Percentiles rank a stretch among this genome's conserved stretches.
Evolutionary conservation across 2,797 vertebrate genomes (phyloP).

Genomic region (Myotis daubentonii): DNA sequence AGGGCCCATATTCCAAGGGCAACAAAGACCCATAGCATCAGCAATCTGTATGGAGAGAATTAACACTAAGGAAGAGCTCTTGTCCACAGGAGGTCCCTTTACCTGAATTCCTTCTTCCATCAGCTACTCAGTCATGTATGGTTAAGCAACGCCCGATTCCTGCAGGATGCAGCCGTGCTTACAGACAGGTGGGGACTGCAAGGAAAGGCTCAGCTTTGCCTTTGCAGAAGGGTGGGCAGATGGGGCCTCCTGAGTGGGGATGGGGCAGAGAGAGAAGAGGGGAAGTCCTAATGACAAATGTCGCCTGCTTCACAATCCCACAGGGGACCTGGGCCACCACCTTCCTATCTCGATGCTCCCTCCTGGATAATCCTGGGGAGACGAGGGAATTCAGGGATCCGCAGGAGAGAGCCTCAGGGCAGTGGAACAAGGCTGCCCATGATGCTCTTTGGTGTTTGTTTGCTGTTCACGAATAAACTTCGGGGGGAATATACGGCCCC

Average conservation of each 20-base stretch:
- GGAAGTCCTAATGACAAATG: not conserved
- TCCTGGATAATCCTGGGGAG: not conserved
- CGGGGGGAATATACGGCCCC: not conserved
- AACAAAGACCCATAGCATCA: not conserved
- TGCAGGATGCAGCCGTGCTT: accelerated
- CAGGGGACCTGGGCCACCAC: accelerated
- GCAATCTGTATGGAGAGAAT: not conserved
- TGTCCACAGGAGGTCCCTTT: accelerated
- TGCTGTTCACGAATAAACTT: not conserved
- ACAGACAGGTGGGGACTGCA: too few relatives aligned
- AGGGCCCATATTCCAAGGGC: not conserved
- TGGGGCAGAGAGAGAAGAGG: not conserved
- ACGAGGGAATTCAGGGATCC: not conserved
- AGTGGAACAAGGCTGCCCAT: accelerated
- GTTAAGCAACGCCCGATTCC: not conserved
- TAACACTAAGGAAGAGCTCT: not conserved
- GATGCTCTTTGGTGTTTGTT: not conserved
- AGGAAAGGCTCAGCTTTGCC: not conserved
- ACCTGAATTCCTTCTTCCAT: not conserved
- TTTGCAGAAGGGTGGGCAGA: not conserved
- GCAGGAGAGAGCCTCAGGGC: not conserved
- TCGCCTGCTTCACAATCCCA: not conserved
- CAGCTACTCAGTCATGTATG: accelerated
- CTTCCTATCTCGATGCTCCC: not conserved
- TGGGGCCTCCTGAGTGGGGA: not conserved